Evolutionary conservation across 2,888 invertebrate species (phyloP), one percentile per base, ranked within the genome.

Genomic region (Apamea sordens): DNA sequence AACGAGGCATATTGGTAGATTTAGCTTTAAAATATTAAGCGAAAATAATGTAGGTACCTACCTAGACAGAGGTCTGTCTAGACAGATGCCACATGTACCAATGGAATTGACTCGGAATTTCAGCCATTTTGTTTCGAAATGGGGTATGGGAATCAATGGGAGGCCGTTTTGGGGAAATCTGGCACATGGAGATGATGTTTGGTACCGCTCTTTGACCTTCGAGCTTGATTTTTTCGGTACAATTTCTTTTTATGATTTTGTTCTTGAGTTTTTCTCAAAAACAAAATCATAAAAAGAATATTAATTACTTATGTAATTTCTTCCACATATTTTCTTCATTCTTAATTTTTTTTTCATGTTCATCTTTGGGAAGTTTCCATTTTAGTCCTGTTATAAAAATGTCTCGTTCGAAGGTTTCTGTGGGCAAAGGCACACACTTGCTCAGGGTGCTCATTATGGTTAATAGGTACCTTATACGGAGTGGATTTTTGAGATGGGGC

Each of bases 21-120:
- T 32, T 41, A 59, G 7, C 47, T 36, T 47, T 67, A 15, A 83
- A 83, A 83, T 83, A 53, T 64, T 74, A 44, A 68, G 41, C 50
- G 36, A 36, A 71, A 71, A 76, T 86, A 76, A 76, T 76, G 59
- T 73, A 32, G 1, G n/a, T n/a, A n/a, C n/a, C n/a, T n/a, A n/a
- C n/a, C n/a, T n/a, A n/a, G n/a, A n/a, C n/a, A n/a, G n/a, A n/a
- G n/a, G n/a, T 32, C 63, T 18, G 65, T 84, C 69, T 86, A 84
- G 84, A 84, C 84, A 15, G 41, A 59, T 69, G 21, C 28, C 44
- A 67, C 69, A 75, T 47, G 47, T 73, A 76, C 28, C 41, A 53
- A 64, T 67, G 73, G 61, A 74, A 72, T 69, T 63, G 36, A 71
- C 73, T 67, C 50, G 65, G 67, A 83, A 78, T 77, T 47, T 76